Evolutionary conservation across 2,888 invertebrate species (phyloP), one percentile per base, ranked within the genome.

Genomic region (Pristionchus exspectatus): DNA sequence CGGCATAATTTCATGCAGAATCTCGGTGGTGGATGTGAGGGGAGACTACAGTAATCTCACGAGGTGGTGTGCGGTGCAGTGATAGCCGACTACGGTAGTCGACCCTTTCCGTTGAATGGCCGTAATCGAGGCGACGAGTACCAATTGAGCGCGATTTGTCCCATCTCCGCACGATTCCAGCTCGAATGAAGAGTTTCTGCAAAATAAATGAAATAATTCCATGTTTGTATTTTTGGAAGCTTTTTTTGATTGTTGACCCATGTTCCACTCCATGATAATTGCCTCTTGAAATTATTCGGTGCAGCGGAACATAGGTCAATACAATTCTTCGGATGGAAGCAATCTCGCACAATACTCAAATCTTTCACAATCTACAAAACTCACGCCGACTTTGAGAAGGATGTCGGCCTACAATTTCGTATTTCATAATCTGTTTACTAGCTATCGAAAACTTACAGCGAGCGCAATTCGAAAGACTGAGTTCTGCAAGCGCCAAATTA

Each of bases 151-250:
- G 9, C 87, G 72, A 30, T 38, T 38, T 16, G 33, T 54, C 21
- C 50, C 87, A 4, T 44, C 87, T 3, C 56, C 87, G 14, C 74
- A 74, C 74, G 87, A 88, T 24, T 88, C 87, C 63, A 88, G n/a
- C 38, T 88, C 87, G 87, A 88, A 88, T 24, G 87, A 88, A 14
- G 87, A 88, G 56, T 88, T 88, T 54, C 87, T 88, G 72, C 10
- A 88, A 56, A 16, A 2, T 33, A 81, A 27, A 33, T 1, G 21
- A 44, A 38, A 7, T 44, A 81, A 12, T n/a, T 81, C 27, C 27
- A 54, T 24, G 14, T 18, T 5, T 50, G 77, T 33, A 33, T 18
- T 33, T 44, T 50, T 50, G 44, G 44, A 50, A 50, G 18, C 12
- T 72, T 38, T 72, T 21, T 66, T 5, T 27, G n/a, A 24, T 27